Evolutionary conservation across 2,888 invertebrate genomes (phyloP).

Genomic region (Heterodera filipjevi): DNA sequence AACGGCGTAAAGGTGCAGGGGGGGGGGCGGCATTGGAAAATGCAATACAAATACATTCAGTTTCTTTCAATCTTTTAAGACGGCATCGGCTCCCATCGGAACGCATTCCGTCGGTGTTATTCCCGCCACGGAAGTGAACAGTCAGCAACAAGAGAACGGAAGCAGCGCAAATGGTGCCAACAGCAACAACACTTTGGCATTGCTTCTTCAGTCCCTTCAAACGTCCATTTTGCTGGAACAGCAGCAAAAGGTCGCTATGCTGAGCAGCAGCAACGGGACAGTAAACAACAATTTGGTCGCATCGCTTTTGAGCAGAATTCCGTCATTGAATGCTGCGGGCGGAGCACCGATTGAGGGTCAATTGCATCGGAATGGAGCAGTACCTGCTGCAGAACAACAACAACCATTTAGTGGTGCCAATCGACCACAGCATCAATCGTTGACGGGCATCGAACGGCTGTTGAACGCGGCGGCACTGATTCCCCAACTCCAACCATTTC

Average conservation of each 20-base stretch:
- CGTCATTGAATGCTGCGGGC: conserved; percentile 13
- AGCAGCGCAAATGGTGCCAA: conserved; percentile 1
- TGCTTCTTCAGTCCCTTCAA: conserved; percentile 22
- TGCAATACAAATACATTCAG: too few relatives aligned
- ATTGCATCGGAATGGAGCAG: conserved; percentile 13
- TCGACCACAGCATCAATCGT: conserved; percentile 8
- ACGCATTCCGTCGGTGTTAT: not conserved
- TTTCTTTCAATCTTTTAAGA: not conserved
- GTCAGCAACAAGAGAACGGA: not conserved
- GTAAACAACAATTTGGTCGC: not conserved
- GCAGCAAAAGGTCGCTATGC: conserved; percentile 20
- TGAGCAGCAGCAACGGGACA: not conserved
- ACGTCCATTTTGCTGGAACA: conserved; percentile 28
- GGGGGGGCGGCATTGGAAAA: not conserved
- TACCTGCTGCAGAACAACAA: not conserved
- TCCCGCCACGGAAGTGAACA: not conserved
- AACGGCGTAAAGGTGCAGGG: not conserved
- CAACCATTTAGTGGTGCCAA: not conserved
- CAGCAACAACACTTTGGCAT: conserved; percentile 22
- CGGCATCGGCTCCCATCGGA: not conserved
- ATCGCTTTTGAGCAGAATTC: not conserved
- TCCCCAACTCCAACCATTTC: conserved; percentile 11
- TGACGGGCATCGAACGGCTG: conserved; percentile 32
- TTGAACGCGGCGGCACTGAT: conserved; percentile 24
- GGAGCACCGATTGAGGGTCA: not conserved